phyloP scores from a whole-genome alignment of 2,888 invertebrate genomes.

The Phyto melanocephala region DNA sequence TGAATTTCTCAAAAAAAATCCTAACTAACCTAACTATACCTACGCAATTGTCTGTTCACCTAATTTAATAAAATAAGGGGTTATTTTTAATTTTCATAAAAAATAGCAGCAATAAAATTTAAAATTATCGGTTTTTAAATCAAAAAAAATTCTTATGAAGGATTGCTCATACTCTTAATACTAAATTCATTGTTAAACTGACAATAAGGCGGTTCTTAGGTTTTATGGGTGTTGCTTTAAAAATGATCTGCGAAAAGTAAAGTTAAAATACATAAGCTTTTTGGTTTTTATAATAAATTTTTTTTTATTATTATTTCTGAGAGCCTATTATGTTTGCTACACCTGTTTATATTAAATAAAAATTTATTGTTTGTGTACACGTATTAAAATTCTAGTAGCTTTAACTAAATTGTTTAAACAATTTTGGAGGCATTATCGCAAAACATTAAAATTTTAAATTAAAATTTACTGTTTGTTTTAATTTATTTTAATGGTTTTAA shows the following conservation, averaged over 20 bases:
- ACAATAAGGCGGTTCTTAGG: not conserved
- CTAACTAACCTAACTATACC: not conserved
- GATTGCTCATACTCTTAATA: too few species aligned
- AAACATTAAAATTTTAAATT: not conserved
- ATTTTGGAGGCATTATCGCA: not conserved
- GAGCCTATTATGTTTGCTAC: not conserved
- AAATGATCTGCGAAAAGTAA: not conserved
- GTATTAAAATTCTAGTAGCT: not conserved
- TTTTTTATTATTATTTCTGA: not conserved
- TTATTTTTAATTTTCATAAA: not conserved
- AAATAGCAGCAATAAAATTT: not conserved
- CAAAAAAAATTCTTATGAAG: too few species aligned
- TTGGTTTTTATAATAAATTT: too few species aligned
- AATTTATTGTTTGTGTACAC: not conserved
- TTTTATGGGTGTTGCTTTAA: not conserved
- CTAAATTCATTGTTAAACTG: slow-evolving; percentile 13
- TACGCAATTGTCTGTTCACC: slow-evolving; percentile 13
- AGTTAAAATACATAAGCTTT: too few species aligned
- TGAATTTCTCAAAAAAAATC: not conserved
- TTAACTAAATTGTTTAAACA: not conserved
- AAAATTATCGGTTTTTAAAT: too few species aligned
- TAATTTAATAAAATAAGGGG: slow-evolving; percentile 9
- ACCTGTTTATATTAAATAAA: slow-evolving; percentile 14
- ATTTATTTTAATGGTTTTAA: too few species aligned
- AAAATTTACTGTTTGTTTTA: not conserved